A percentile compares a stretch with the other conserved stretches of the same genome.
Conservation (phyloP, 2,797 vertebrate species). For the Urocyon cinereoargenteus region DNA sequence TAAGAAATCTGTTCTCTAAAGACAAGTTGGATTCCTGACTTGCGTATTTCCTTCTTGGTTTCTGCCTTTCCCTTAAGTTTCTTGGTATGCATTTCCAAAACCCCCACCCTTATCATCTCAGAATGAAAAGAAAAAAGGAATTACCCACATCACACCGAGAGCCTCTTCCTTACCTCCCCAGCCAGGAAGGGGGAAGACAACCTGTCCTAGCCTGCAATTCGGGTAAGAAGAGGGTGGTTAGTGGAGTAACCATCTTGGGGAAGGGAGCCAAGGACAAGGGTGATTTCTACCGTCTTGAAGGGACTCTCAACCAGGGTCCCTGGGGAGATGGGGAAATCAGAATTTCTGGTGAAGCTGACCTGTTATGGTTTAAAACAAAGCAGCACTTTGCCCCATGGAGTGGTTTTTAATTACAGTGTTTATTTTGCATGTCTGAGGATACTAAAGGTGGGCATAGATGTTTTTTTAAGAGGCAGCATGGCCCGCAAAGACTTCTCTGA, state of each 20-base stretch:
- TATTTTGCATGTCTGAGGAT: conserved; percentile 31
- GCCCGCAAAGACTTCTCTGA: background rate
- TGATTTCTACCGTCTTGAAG: background rate
- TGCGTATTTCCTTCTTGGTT: background rate
- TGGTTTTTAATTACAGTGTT: conserved; percentile 45
- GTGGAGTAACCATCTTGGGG: background rate
- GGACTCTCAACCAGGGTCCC: background rate
- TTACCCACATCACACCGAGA: background rate
- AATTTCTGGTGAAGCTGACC: conserved; percentile 28
- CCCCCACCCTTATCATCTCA: background rate
- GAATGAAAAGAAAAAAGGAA: conserved; percentile 48
- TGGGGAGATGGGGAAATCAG: background rate
- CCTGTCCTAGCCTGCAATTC: background rate
- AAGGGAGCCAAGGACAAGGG: background rate
- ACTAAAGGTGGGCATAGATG: background rate
- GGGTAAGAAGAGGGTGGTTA: background rate
- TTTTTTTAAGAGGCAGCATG: conserved; percentile 21
- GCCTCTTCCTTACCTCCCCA: background rate
- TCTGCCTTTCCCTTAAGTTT: conserved; percentile 54
- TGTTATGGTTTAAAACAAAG: conserved; percentile 37
- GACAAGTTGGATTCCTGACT: background rate
- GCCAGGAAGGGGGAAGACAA: background rate
- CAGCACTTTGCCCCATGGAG: background rate
- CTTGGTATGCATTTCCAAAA: conserved; percentile 50
- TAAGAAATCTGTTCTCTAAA: conserved; percentile 62